Conservation (phyloP, 2,113 vertebrate species). For the Phyllopteryx taeniolatus region DNA sequence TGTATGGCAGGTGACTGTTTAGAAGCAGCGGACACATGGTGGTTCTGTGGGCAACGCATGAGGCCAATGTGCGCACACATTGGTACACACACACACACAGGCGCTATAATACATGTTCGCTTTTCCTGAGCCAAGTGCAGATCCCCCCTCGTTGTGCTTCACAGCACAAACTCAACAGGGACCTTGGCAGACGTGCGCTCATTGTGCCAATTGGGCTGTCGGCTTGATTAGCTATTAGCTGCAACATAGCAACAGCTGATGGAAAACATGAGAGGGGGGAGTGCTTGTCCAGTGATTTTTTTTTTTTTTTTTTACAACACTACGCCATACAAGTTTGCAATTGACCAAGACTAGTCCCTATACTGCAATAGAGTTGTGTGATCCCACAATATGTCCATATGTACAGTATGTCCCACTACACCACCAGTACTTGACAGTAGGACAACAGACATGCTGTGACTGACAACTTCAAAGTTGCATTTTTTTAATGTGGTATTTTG, state of each 20-base stretch:
- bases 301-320: slow-evolving; percentile 20
- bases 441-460: not conserved
- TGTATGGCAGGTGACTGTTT: slow-evolving; percentile 24
- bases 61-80: slow-evolving; percentile 19
- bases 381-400: slow-evolving; percentile 40
- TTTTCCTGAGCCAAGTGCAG: slow-evolving; percentile 52
- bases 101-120: slow-evolving; percentile 20
- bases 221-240: slow-evolving; percentile 73
- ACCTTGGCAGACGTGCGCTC: slow-evolving; percentile 27
- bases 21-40: slow-evolving; percentile 42
- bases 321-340: slow-evolving; percentile 45
- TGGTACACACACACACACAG: slow-evolving; percentile 21
- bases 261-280: slow-evolving; percentile 33
- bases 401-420: no score
- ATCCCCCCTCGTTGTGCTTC: slow-evolving; percentile 53
- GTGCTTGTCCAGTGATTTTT: slow-evolving; percentile 27
- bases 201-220: slow-evolving; percentile 56
- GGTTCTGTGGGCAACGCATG: slow-evolving; percentile 42
- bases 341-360: slow-evolving; percentile 46
- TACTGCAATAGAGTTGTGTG: slow-evolving; percentile 20
- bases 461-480: not conserved
- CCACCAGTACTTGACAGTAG: no score
- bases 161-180: slow-evolving; percentile 54
- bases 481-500: not conserved
- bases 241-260: slow-evolving; percentile 63